Conservation (phyloP, 2,113 vertebrate genomes). For the Alexandromys fortis region DNA sequence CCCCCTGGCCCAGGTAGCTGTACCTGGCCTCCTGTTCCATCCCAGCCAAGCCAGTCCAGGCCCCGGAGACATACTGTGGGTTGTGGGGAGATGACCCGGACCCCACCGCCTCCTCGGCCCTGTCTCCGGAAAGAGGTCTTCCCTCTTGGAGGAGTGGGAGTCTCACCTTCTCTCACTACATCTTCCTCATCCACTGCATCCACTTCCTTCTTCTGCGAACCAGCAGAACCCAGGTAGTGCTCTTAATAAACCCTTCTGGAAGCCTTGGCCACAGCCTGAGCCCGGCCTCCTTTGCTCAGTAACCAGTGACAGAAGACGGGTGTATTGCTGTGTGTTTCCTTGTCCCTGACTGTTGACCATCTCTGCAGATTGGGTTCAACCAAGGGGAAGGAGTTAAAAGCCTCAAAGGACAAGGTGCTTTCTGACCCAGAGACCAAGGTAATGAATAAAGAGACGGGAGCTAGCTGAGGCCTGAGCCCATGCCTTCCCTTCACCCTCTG, state of each 20-base stretch:
- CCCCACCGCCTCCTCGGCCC: constrained; percentile 80
- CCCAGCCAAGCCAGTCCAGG: constrained; percentile 55
- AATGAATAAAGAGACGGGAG: constrained; percentile 13
- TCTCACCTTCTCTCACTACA: constrained; percentile 71
- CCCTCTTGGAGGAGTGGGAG: constrained; percentile 85
- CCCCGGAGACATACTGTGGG: constrained; percentile 91
- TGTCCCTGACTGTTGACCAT: constrained; percentile 47
- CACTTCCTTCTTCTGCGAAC: constrained; percentile 76
- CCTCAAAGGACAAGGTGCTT: constrained; percentile 86
- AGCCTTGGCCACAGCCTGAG: constrained; percentile 58
- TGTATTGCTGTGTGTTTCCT: not conserved
- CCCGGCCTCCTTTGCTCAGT: constrained; percentile 46
- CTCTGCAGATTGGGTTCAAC: constrained; percentile 70
- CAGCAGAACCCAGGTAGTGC: constrained; percentile 73
- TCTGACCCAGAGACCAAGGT: constrained; percentile 91
- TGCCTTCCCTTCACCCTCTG: constrained; percentile 14
- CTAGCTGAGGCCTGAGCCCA: not conserved
- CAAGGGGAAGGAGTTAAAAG: constrained; percentile 76
- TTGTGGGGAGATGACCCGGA: constrained; percentile 88
- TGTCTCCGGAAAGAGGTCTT: constrained; percentile 95
- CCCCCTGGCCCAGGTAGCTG: constrained; percentile 66
- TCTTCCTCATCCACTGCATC: constrained; percentile 77
- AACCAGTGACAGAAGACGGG: constrained; percentile 51
- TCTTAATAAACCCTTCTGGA: constrained; percentile 42
- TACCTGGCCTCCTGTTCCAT: constrained; percentile 66